Evolutionary conservation across 1,140 invertebrate genomes (phyloP), one percentile per base, ranked within the genome.

Genomic region (Caenorhabditis inopinata): DNA sequence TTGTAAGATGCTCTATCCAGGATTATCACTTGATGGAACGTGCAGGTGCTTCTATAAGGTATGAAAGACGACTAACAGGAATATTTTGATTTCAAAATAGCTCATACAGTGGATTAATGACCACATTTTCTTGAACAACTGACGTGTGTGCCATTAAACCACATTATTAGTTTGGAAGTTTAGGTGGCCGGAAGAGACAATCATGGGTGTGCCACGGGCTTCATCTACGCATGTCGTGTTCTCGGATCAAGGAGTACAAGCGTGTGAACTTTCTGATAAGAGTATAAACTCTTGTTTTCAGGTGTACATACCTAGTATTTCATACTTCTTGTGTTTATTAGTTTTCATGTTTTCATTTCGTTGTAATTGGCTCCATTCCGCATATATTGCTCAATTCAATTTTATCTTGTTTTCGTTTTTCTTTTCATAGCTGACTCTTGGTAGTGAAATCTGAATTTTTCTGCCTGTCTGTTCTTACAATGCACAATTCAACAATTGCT

Each of bases 1-100:
- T n/a, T 85, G 85, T 18, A 46, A 76, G 25, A 51, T 85, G 48
- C 32, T 76, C 16, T 85, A 81, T 68, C 85, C 85, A n/a, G 85
- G 85, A 51, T 82, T 85, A 45, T 78, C 85, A 11, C 49, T 81
- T 16, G 85, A 85, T 68, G 79, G 81, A 25, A 27, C 46, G 6
- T 86, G 85, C 68, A 49, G 85, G 21, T 86, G 85, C 68, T 84
- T 78, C 14, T 87, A 85, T 68, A 85, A 87, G 62, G 76, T 78
- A 29, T 23, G 42, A 14, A 25, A 5, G 74, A n/a, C n/a, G n/a
- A n/a, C n/a, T 11, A 58, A 3, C 14, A 58, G 7, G 27, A 32
- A 23, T 58, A 32, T n/a, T 7, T n/a, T 32, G 0, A 58, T 58
- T 16, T n/a, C 3, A 32, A 76, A 49, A 48, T 48, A 45, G 25